Evolutionary conservation across 2,888 invertebrate species (phyloP), one percentile per base, ranked within the genome.

Genomic region (Mongoloraphidia duomilia): DNA sequence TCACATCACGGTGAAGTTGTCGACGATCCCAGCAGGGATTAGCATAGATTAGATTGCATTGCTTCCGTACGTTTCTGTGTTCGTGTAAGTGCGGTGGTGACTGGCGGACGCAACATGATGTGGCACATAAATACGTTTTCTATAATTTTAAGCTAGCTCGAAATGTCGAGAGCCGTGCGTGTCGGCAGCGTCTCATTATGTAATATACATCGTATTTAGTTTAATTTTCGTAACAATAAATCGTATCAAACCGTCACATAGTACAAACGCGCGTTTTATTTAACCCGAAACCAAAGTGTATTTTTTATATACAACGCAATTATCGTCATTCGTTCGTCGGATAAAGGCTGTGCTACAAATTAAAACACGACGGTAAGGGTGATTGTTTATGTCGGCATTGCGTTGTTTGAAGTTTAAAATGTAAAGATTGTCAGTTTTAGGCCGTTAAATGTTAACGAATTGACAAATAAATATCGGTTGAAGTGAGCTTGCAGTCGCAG

Each of bases 41-140:
- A 26, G 26, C 26, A 26, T 26, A 26, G 26, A 26, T 26, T 26
- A 26, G 26, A 26, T 26, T 26, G 26, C 26, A 26, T 6, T n/a
- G n/a, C n/a, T n/a, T n/a, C n/a, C n/a, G 6, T 26, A 55, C 55
- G 58, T 55, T 54, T 54, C 56, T 55, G 59, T 57, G 59, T 59
- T 61, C 61, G 60, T 57, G 53, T 53, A 54, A 55, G 52, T 58
- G 58, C 55, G 52, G 53, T 49, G 53, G 45, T 46, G 50, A 54
- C 55, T 55, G 59, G 59, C 64, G 68, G 68, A 68, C 66, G 67
- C 66, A 67, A 67, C 67, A 68, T 68, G 68, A 69, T 69, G 69
- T 69, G 69, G 69, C 69, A 69, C 63, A 65, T 66, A 65, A 66
- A 63, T 61, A 63, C 65, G 64, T 65, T 66, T 66, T 65, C 65